phyloP scores from a whole-genome alignment of 2,113 vertebrate genomes.

The Taxidea taxus region DNA sequence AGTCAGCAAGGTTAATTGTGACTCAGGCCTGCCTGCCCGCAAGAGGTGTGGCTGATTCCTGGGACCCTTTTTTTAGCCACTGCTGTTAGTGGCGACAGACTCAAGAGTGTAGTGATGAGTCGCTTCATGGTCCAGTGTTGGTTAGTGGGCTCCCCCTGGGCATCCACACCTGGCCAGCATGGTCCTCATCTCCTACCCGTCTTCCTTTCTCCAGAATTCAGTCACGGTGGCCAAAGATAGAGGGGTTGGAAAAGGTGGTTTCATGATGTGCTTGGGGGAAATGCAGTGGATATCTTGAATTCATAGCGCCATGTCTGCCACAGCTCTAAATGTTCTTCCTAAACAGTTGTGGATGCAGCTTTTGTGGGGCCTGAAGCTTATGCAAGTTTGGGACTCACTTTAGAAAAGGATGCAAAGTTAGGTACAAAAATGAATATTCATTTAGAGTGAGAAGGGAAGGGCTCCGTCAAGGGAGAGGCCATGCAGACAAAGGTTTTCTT shows the following conservation, averaged over 20 bases:
- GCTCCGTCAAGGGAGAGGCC: background rate
- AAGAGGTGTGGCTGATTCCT: background rate
- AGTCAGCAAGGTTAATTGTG: background rate
- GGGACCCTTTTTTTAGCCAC: background rate
- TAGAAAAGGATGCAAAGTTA: background rate
- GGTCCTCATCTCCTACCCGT: too few species aligned
- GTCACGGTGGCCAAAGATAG: too few species aligned
- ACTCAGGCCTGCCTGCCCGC: background rate
- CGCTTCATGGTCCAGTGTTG: background rate
- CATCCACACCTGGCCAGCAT: background rate
- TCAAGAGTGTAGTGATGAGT: background rate
- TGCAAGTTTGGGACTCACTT: background rate
- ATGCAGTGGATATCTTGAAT: background rate
- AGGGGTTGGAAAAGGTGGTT: background rate
- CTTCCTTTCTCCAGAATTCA: background rate
- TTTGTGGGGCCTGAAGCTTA: background rate
- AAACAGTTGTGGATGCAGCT: background rate
- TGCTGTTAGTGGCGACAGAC: background rate
- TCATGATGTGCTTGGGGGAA: background rate
- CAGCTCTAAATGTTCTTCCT: background rate
- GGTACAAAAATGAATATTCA: background rate
- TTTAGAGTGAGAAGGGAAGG: background rate
- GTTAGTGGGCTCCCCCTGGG: background rate
- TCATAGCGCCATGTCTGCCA: background rate
- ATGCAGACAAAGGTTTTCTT: background rate